Conservation (phyloP, 92 coral and sea anemone species). For the Umimayanthus kanabou region DNA sequence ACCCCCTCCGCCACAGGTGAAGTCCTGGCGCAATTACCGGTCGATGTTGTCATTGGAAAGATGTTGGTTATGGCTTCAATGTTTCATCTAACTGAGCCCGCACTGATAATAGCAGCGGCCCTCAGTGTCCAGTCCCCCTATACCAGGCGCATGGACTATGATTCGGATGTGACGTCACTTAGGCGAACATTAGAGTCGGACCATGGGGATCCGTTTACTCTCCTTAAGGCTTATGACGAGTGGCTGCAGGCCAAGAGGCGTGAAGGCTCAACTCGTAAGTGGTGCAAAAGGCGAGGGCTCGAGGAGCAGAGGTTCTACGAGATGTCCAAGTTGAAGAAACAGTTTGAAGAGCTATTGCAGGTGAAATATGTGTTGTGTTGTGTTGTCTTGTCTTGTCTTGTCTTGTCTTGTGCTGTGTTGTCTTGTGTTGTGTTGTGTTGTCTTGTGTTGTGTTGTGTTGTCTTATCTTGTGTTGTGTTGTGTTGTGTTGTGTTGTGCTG, state of each 20-base stretch:
- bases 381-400: no score
- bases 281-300: slow-evolving; percentile 93
- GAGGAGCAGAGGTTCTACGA: slow-evolving; percentile 98
- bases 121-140: slow-evolving; percentile 99
- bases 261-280: slow-evolving; percentile 81
- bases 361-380: not conserved
- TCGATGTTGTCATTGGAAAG: slow-evolving; percentile 98
- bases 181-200: slow-evolving; percentile 92
- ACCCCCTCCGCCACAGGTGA: slow-evolving; percentile 52
- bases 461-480: no score
- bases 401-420: no score
- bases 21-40: slow-evolving; percentile 92
- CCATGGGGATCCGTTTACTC: slow-evolving; percentile 97
- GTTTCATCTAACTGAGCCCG: slow-evolving; percentile 97
- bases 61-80: slow-evolving; percentile 97
- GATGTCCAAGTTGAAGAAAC: slow-evolving; percentile 90
- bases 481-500: no score
- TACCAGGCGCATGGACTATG: slow-evolving; percentile 91
- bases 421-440: no score
- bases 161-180: slow-evolving; percentile 92
- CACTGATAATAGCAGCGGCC: slow-evolving; percentile 92
- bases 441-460: no score
- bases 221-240: slow-evolving; percentile 94
- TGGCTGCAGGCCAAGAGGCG: slow-evolving; percentile 94
- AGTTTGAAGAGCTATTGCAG: slow-evolving; percentile 82